Evolutionary conservation across 35 echinoderm and acorn worm genomes (phyloP), one percentile per base, ranked within the genome.

Genomic region (Stichopus chloronotus): DNA sequence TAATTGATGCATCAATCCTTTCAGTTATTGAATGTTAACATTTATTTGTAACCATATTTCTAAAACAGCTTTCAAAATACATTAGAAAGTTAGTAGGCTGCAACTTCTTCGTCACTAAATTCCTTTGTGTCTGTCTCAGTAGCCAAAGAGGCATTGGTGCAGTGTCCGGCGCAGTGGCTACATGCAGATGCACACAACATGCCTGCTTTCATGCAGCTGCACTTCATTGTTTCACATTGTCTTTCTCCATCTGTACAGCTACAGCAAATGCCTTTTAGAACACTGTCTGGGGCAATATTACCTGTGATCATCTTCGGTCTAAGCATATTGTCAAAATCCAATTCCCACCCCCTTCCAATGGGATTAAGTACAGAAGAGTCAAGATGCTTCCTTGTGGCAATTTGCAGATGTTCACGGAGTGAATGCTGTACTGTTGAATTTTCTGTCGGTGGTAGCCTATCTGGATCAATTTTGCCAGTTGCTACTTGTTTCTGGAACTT

Each of bases 401-500:
- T n/a, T n/a, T n/a, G n/a, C n/a, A n/a, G n/a, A n/a, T 63, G 2
- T 63, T 11, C 60, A 63, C 2, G 60, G 16, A 63, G 60, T 8
- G 60, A 63, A 63, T 63, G 60, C 17, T 65, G 61, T 65, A 17
- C 61, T 65, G 5, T 65, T 0, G 76, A 9, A 9, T 79, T 79
- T 12, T 22, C 13, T 79, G 76, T 79, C 13, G 88, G 52, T 72
- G 72, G 72, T 76, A 91, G n/a, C 9, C 57, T 57, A 83, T 88
- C 55, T 9, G 71, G 92, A 88, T 93, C 65, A 58, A 93, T 88
- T 78, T 78, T 87, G 22, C 65, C 92, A n/a, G 20, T 87, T 8
- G 92, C 83, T 88, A 83, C 83, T 88, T 88, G 92, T 21, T 87
- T 93, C 43, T 81, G 78, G 53, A 81, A 94, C 60, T 91, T 94